phyloP scores from a whole-genome alignment of 2,888 invertebrate species.

The Palloptera scutellata region DNA sequence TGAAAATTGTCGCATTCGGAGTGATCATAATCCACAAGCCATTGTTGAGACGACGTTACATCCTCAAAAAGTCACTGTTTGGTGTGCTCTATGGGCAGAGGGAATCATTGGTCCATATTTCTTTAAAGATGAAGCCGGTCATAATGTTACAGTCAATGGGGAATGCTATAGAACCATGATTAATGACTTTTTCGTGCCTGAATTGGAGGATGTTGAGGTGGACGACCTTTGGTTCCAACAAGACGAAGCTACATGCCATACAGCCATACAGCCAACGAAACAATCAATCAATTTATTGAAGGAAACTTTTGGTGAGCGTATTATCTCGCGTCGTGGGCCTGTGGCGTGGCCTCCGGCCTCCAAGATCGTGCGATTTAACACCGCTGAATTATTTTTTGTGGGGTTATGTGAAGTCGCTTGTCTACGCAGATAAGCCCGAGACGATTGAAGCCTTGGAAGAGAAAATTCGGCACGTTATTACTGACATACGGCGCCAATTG shows the following conservation, averaged over 20 bases:
- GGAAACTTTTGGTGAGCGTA: slow-evolving; percentile 20
- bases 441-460: too few relatives aligned
- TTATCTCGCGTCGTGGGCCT: slow-evolving; percentile 12
- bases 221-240: slow-evolving; percentile 24
- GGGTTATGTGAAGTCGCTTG: neutral
- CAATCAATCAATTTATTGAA: slow-evolving; percentile 23
- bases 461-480: too few relatives aligned
- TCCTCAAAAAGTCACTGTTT: slow-evolving; percentile 28
- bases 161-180: slow-evolving; percentile 16
- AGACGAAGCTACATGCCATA: slow-evolving; percentile 26
- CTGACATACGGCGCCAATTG: too few relatives aligned
- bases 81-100: slow-evolving; percentile 30
- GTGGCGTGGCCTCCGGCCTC: slow-evolving; percentile 1
- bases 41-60: slow-evolving; percentile 22
- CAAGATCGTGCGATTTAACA: slow-evolving; percentile 1
- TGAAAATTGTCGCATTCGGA: too few relatives aligned
- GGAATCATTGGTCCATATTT: slow-evolving; percentile 23
- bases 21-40: neutral
- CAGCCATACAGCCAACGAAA: slow-evolving; percentile 16
- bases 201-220: slow-evolving; percentile 19
- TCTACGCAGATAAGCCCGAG: too few relatives aligned
- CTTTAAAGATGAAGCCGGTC: slow-evolving; percentile 26
- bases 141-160: slow-evolving; percentile 25
- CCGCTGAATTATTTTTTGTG: neutral
- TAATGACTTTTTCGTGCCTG: slow-evolving; percentile 28